Percentiles rank a stretch among this genome's conserved stretches.
phyloP scores from a whole-genome alignment of 1,140 invertebrate genomes.

The Bilobella aurantiaca region DNA sequence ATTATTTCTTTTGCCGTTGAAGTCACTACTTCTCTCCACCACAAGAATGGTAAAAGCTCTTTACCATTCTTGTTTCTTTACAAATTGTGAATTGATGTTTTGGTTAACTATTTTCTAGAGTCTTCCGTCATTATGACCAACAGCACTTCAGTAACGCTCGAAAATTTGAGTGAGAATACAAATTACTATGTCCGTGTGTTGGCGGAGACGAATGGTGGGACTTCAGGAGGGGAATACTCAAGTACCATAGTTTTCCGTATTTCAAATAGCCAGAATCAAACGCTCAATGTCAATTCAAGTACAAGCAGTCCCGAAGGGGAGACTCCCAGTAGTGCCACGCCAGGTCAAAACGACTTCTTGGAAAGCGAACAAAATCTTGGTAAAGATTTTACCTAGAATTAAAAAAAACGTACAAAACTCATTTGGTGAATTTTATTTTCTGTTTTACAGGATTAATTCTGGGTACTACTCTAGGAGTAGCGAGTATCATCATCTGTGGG shows the following conservation, averaged over 20 bases:
- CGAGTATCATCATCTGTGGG: slow-evolving; percentile 6
- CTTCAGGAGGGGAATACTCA: not conserved
- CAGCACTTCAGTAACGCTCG: not conserved
- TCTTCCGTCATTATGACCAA: slow-evolving; percentile 4
- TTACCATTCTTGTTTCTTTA: no score
- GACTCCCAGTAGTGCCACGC: not conserved
- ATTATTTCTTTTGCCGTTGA: slow-evolving; percentile 19
- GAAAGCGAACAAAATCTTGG: not conserved
- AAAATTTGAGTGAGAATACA: slow-evolving; percentile 1
- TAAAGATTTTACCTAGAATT: no score
- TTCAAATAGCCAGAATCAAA: slow-evolving; percentile 1
- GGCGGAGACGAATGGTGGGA: not conserved
- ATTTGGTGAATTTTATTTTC: not conserved
- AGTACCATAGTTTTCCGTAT: slow-evolving; percentile 2
- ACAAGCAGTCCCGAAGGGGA: not conserved
- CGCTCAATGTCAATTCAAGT: slow-evolving; percentile 2
- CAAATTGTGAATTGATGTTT: no score
- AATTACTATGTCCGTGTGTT: slow-evolving; percentile 5
- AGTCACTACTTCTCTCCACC: slow-evolving; percentile 24
- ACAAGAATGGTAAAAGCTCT: slow-evolving; percentile 21
- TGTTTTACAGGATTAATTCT: slow-evolving; percentile 9
- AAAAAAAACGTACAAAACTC: not conserved
- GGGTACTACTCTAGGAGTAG: not conserved
- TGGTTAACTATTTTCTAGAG: not conserved
- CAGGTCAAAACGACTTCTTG: not conserved